phyloP scores from a whole-genome alignment of 2,888 invertebrate genomes.

The Pachycephus smyrnensis region DNA sequence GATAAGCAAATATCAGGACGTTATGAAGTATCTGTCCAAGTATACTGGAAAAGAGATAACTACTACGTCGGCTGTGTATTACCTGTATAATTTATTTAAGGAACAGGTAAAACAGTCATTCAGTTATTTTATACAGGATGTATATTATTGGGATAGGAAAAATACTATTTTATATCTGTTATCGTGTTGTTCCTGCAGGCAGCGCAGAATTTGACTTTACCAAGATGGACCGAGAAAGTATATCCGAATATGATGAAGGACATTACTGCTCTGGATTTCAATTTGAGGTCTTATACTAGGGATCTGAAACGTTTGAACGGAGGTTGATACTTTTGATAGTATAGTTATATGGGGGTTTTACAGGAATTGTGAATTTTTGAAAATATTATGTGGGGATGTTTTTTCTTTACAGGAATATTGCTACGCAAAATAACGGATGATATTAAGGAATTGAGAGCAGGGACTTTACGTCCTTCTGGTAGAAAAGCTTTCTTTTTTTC shows the following conservation, averaged over 20 bases:
- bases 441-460: constrained; percentile 41
- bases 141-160: background rate
- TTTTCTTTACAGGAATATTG: constrained; percentile 41
- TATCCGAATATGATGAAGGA: constrained; percentile 62
- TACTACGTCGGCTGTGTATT: constrained; percentile 54
- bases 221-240: constrained; percentile 65
- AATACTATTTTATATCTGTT: background rate
- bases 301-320: constrained; percentile 63
- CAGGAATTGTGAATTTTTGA: background rate
- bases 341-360: background rate
- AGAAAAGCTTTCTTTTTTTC: constrained; percentile 55
- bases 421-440: constrained; percentile 54
- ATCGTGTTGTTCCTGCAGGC: constrained; percentile 34
- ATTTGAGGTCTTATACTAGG: constrained; percentile 58
- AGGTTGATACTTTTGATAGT: constrained; percentile 45
- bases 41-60: constrained; percentile 59
- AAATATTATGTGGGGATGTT: background rate
- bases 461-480: constrained; percentile 38
- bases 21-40: constrained; percentile 63
- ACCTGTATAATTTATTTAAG: constrained; percentile 62
- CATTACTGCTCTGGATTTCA: constrained; percentile 64
- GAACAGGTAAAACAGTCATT: constrained; percentile 55
- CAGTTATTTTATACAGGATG: background rate
- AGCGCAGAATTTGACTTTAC: constrained; percentile 61
- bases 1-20: constrained; percentile 56